A percentile compares a stretch with the other conserved stretches of the same genome.
Conservation (phyloP, 2,888 invertebrate genomes). For the Iselma pallidipennis region DNA sequence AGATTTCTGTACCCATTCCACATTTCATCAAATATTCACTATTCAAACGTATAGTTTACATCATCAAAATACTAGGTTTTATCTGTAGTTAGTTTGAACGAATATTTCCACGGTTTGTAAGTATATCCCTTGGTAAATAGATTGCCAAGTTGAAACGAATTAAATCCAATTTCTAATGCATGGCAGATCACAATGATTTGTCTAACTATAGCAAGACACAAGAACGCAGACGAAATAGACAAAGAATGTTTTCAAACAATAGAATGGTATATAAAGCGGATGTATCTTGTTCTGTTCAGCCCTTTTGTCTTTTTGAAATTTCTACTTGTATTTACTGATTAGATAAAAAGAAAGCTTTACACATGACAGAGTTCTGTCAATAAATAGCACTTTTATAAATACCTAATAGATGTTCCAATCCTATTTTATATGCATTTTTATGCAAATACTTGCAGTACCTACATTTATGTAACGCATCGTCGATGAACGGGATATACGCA, state of each 20-base stretch:
- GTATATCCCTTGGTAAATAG: not conserved
- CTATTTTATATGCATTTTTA: not conserved
- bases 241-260: not conserved
- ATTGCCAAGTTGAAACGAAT: slow-evolving; percentile 2
- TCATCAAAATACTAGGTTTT: not conserved
- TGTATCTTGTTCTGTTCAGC: too few relatives aligned
- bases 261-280: too few relatives aligned
- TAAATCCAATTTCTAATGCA: slow-evolving; percentile 6
- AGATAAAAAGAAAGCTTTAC: too few relatives aligned
- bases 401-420: too few relatives aligned
- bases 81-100: not conserved
- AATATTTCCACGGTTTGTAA: not conserved
- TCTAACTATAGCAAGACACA: not conserved
- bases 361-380: too few relatives aligned
- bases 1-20: not conserved
- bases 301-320: too few relatives aligned
- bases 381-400: too few relatives aligned
- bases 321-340: too few relatives aligned
- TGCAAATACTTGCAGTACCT: not conserved
- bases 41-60: not conserved
- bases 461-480: not conserved
- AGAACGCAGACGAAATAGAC: not conserved
- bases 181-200: slow-evolving; percentile 4
- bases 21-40: not conserved
- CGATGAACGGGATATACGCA: not conserved